phyloP scores from a whole-genome alignment of 2,113 vertebrate species.

The Centrocercus urophasianus region DNA sequence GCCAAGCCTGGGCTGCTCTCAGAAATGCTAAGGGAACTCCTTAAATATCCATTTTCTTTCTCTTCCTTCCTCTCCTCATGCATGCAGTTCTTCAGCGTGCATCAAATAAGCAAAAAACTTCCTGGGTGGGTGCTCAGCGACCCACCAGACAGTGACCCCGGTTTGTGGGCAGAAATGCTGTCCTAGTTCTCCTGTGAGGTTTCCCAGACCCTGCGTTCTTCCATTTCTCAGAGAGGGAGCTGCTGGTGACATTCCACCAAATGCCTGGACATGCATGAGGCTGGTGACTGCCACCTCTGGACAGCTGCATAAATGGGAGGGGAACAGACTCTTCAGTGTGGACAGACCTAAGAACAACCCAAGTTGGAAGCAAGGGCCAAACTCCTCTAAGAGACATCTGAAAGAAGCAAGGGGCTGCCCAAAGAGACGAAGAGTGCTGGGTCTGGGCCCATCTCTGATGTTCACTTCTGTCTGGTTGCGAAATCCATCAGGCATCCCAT shows the following conservation, averaged over 20 bases:
- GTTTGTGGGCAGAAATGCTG: not conserved
- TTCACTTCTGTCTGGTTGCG: not conserved
- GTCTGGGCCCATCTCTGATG: not conserved
- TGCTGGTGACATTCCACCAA: not conserved
- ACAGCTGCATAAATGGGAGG: not conserved
- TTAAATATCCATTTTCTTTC: slow-evolving; percentile 1
- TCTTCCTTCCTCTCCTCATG: slow-evolving; percentile 21
- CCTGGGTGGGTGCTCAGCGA: not conserved
- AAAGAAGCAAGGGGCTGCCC: fast-evolving
- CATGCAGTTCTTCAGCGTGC: not conserved
- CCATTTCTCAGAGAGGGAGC: not conserved
- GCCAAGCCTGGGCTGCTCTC: slow-evolving; percentile 4
- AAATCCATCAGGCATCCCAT: slow-evolving; percentile 45
- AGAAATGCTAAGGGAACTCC: slow-evolving; percentile 15
- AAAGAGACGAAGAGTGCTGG: not conserved
- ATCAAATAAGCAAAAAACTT: slow-evolving; percentile 12
- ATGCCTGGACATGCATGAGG: not conserved
- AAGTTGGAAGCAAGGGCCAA: not conserved
- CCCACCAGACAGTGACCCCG: not conserved
- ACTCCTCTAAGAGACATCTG: not conserved
- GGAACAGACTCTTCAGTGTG: not conserved
- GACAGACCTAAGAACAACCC: not conserved
- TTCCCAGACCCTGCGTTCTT: slow-evolving; percentile 46
- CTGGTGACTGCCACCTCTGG: not conserved
- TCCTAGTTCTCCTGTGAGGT: slow-evolving; percentile 33